Percentiles rank a stretch among this genome's conserved stretches.
phyloP scores from a whole-genome alignment of 2,797 vertebrate species.

The Antennarius maculatus region DNA sequence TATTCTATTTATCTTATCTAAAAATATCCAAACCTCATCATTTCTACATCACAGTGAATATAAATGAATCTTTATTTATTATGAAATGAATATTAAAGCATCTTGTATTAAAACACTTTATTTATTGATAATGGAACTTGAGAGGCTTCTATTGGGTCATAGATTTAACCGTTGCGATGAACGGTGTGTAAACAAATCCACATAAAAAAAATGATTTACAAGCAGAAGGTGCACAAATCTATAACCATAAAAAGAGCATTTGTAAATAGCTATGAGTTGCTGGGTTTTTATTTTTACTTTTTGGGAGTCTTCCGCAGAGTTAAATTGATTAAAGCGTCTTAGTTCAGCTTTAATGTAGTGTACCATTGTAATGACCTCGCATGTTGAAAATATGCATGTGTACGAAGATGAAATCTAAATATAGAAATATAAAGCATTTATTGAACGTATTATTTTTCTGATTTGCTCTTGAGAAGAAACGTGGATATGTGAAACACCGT shows the following conservation, averaged over 20 bases:
- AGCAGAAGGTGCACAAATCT: slow-evolving; percentile 43
- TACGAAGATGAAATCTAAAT: slow-evolving; percentile 55
- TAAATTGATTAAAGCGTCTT: slow-evolving; percentile 53
- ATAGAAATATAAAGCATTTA: slow-evolving; percentile 48
- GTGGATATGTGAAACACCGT: slow-evolving; percentile 64
- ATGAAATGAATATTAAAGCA: slow-evolving; percentile 16
- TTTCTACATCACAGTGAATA: slow-evolving; percentile 37
- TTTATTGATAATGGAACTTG: slow-evolving; percentile 46
- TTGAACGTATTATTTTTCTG: slow-evolving; percentile 77
- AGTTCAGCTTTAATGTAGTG: slow-evolving; percentile 59
- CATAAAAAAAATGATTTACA: slow-evolving; percentile 19
- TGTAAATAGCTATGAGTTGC: slow-evolving; percentile 77
- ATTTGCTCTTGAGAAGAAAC: slow-evolving; percentile 70
- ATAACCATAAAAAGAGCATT: slow-evolving; percentile 44
- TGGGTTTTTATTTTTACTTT: slow-evolving; percentile 20
- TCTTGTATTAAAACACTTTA: slow-evolving; percentile 46
- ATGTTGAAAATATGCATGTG: slow-evolving; percentile 82
- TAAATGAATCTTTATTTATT: slow-evolving; percentile 28
- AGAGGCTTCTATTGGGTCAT: slow-evolving; percentile 41
- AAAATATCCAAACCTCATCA: background rate
- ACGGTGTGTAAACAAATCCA: slow-evolving; percentile 43
- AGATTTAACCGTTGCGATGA: slow-evolving; percentile 24
- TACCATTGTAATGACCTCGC: slow-evolving; percentile 81
- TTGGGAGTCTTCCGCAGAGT: slow-evolving; percentile 62
- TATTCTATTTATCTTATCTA: slow-evolving; percentile 44